Conservation (phyloP, 2,113 vertebrate species). For the Nestor notabilis region DNA sequence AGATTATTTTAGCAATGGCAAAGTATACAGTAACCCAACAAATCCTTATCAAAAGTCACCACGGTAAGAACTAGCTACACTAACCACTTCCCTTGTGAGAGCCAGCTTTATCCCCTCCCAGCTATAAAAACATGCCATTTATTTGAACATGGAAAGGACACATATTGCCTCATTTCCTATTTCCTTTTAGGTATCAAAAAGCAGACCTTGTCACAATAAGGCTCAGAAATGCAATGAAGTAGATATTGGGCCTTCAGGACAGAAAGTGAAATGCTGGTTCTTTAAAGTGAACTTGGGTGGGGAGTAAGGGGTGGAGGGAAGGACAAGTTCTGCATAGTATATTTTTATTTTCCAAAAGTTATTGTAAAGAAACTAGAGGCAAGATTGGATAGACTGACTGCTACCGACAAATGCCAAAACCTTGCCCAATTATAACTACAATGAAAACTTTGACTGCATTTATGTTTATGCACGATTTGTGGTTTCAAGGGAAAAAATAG, state of each 20-base stretch:
- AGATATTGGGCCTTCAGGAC: background rate
- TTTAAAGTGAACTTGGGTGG: background rate
- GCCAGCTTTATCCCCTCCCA: conserved; percentile 33
- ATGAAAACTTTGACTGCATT: background rate
- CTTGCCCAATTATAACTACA: background rate
- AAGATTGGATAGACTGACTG: background rate
- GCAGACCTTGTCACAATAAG: background rate
- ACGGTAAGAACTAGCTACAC: background rate
- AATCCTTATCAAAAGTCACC: conserved; percentile 6
- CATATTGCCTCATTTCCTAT: conserved; percentile 38
- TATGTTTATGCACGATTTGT: background rate
- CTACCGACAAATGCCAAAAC: background rate
- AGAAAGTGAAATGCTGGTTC: background rate
- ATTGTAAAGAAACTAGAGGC: background rate
- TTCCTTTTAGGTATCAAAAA: conserved; percentile 40
- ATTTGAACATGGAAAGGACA: conserved; percentile 44
- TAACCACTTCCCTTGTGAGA: conserved; percentile 10
- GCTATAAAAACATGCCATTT: conserved; percentile 57
- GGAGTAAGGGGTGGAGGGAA: background rate
- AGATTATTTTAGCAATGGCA: background rate
- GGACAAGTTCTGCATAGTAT: background rate
- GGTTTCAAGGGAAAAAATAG: background rate
- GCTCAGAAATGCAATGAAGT: background rate
- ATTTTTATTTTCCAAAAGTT: background rate
- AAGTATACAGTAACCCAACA: background rate